Percentiles rank a stretch among this genome's conserved stretches.
phyloP scores from a whole-genome alignment of 2,797 vertebrate species.

The Mormyrops attenuatus region DNA sequence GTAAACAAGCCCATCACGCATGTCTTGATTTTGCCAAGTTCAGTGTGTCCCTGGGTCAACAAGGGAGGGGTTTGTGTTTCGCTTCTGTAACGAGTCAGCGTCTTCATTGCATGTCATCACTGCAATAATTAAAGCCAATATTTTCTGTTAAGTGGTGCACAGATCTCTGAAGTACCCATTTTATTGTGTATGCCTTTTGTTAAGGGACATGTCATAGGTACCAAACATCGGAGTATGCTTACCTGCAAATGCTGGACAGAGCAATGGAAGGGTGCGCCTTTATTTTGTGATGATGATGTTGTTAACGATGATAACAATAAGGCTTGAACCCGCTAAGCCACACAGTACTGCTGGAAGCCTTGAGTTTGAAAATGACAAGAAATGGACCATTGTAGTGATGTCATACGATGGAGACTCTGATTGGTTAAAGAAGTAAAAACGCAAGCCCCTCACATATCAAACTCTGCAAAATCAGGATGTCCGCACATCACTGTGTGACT shows the following conservation, averaged over 20 bases:
- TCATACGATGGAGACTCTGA: background rate
- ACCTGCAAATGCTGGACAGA: background rate
- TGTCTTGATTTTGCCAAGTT: background rate
- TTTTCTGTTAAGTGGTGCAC: background rate
- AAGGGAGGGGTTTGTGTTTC: background rate
- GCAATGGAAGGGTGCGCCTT: background rate
- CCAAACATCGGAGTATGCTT: background rate
- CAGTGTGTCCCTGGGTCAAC: background rate
- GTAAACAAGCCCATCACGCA: slow-evolving; percentile 1
- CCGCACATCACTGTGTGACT: background rate
- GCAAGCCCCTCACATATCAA: background rate
- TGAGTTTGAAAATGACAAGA: background rate
- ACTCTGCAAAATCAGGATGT: background rate
- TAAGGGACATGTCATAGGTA: background rate
- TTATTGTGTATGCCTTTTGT: background rate
- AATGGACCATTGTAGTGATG: background rate
- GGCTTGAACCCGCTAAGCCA: background rate
- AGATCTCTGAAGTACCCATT: background rate
- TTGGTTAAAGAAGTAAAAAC: background rate
- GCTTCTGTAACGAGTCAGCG: background rate
- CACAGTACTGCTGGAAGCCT: background rate
- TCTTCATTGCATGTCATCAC: background rate
- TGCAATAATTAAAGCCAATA: background rate
- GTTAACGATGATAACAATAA: background rate
- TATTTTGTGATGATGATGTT: background rate